These are phyloP conservation scores for Parauchenoglanis punctatus DNA, from an alignment of 2,797 vertebrate genomes.

Conservation along the genomic window DNA sequence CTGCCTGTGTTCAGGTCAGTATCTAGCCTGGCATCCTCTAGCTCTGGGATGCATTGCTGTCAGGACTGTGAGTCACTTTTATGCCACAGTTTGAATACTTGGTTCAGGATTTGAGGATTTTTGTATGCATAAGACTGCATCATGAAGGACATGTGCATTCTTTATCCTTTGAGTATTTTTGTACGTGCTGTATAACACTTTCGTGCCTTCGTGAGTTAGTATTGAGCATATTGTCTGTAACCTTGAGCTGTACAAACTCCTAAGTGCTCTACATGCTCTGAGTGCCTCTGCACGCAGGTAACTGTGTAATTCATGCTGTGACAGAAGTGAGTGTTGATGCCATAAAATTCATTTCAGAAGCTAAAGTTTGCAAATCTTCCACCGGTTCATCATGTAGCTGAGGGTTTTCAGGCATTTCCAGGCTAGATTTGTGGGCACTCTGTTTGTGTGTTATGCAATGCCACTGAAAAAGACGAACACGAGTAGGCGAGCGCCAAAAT, in stretches of 20 bases:
- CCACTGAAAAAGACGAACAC: background rate
- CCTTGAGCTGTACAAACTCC: conserved; percentile 47
- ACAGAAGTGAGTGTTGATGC: too few relatives aligned
- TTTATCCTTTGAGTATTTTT: conserved; percentile 33
- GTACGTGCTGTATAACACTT: background rate
- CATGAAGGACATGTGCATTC: background rate
- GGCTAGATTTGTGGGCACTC: background rate
- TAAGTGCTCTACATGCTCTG: conserved; percentile 6
- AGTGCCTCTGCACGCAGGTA: conserved; percentile 44
- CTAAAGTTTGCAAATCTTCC: background rate
- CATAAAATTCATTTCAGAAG: background rate
- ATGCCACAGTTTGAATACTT: conserved; percentile 1
- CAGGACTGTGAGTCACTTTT: background rate
- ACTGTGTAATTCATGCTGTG: conserved; percentile 38
- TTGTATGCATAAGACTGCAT: background rate
- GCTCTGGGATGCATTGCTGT: background rate
- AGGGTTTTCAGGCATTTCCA: background rate
- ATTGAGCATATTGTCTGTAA: conserved; percentile 43
- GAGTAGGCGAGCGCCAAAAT: conserved; percentile 16
- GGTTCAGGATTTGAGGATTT: background rate
- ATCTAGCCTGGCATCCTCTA: background rate
- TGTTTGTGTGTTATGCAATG: background rate
- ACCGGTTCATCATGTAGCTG: background rate
- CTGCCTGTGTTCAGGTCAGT: background rate
- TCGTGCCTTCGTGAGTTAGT: background rate